Conservation (phyloP, 37 sponge, comb jelly and placozoan species). For the Axinella damicornis region DNA sequence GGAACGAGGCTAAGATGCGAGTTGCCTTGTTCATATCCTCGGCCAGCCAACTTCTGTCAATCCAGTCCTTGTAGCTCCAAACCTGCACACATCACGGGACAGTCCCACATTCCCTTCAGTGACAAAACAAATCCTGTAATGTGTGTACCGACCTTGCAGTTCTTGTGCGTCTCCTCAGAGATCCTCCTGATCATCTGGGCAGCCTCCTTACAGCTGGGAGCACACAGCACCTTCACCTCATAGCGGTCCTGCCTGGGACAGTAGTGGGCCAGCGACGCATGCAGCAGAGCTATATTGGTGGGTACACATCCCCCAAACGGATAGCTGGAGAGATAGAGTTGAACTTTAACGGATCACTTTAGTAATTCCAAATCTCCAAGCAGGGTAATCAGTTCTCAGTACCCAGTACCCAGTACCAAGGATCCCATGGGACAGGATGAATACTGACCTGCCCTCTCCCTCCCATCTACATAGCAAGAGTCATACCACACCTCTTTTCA, state of each 20-base stretch:
- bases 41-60: slow-evolving; percentile 43
- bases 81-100: too few species aligned
- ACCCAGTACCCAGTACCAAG: too few species aligned
- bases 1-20: too few species aligned
- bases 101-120: too few species aligned
- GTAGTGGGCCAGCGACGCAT: slow-evolving; percentile 70
- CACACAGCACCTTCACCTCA: slow-evolving; percentile 26
- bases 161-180: slow-evolving; percentile 33
- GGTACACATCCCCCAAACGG: slow-evolving; percentile 58
- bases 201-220: slow-evolving; percentile 21
- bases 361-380: too few species aligned
- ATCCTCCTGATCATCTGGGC: slow-evolving; percentile 55
- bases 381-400: too few species aligned
- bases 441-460: too few species aligned
- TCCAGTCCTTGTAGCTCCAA: slow-evolving; percentile 27
- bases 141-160: slow-evolving; percentile 8
- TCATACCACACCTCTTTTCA: background rate
- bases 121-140: too few species aligned
- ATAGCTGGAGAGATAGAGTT: slow-evolving; percentile 40
- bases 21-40: slow-evolving; percentile 54
- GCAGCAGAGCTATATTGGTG: slow-evolving; percentile 54
- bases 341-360: too few species aligned
- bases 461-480: too few species aligned
- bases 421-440: too few species aligned
- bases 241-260: slow-evolving; percentile 29